These are phyloP conservation scores for Thaumetopoea pityocampa DNA, from an alignment of 1,140 invertebrate genomes.

Conservation along the genomic window DNA sequence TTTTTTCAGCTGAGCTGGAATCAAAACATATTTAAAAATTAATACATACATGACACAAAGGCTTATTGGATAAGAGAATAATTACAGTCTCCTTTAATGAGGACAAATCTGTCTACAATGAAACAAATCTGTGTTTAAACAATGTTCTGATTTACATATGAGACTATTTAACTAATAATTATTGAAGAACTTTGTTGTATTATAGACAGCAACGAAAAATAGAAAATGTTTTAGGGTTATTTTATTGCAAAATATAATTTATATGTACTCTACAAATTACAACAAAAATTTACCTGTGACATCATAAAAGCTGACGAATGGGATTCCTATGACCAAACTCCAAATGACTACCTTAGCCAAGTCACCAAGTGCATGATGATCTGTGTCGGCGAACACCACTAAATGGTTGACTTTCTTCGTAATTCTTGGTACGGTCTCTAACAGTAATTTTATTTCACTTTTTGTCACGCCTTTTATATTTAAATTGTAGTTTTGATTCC, in stretches of 20 bases:
- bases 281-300: slow-evolving; percentile 76
- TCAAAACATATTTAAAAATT: slow-evolving; percentile 6
- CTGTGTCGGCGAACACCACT: slow-evolving; percentile 52
- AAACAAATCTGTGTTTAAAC: no score
- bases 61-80: no score
- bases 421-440: slow-evolving; percentile 46
- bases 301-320: slow-evolving; percentile 83
- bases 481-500: slow-evolving; percentile 34
- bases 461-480: slow-evolving; percentile 34
- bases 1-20: slow-evolving; percentile 77
- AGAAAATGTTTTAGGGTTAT: no score
- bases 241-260: no score
- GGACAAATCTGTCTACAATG: no score
- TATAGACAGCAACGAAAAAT: no score
- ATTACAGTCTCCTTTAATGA: no score
- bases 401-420: slow-evolving; percentile 61
- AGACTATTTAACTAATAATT: no score
- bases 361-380: slow-evolving; percentile 44
- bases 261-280: no score
- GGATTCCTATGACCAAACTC: slow-evolving; percentile 79
- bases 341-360: slow-evolving; percentile 80
- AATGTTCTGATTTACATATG: no score
- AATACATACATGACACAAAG: no score
- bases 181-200: no score
- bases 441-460: slow-evolving; percentile 45